A percentile compares a stretch with the other conserved stretches of the same genome.
These are phyloP conservation scores for Drosophila ficusphila DNA, from an alignment of 1,140 invertebrate genomes.

Conservation along the genomic window DNA sequence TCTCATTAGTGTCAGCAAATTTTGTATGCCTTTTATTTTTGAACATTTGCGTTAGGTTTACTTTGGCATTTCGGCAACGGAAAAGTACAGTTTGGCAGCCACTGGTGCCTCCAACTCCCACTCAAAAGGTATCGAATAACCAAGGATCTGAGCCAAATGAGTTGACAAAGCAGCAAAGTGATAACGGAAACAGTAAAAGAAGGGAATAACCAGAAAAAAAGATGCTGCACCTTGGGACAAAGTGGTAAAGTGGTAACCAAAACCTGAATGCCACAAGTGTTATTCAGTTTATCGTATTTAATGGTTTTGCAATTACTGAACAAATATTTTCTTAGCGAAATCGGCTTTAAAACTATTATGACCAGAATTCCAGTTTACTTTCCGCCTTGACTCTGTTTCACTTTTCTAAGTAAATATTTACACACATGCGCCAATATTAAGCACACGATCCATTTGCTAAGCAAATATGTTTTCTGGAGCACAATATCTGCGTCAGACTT, in stretches of 20 bases:
- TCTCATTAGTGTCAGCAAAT: slow-evolving; percentile 73
- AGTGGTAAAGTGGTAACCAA: neutral
- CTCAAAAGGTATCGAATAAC: slow-evolving; percentile 37
- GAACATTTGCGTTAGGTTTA: slow-evolving; percentile 1
- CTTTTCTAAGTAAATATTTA: slow-evolving; percentile 32
- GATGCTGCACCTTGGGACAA: slow-evolving; percentile 7
- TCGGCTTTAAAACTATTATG: slow-evolving; percentile 1
- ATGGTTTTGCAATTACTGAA: slow-evolving; percentile 5
- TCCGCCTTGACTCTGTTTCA: slow-evolving; percentile 19
- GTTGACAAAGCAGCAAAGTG: slow-evolving; percentile 38
- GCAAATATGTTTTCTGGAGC: slow-evolving; percentile 13
- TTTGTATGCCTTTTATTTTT: slow-evolving; percentile 28
- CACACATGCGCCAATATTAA: slow-evolving; percentile 13
- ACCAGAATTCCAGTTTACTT: slow-evolving; percentile 1
- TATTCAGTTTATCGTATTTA: neutral
- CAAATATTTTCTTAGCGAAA: slow-evolving; percentile 12
- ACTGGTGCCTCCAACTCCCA: slow-evolving; percentile 19
- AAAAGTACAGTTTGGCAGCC: slow-evolving; percentile 7
- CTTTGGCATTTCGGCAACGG: slow-evolving; percentile 17
- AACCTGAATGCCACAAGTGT: neutral
- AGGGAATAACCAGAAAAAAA: slow-evolving; percentile 1
- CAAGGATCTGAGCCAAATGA: slow-evolving; percentile 11
- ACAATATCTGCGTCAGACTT: slow-evolving; percentile 7
- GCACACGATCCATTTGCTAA: slow-evolving; percentile 10
- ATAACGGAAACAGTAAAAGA: slow-evolving; percentile 32